Percentiles rank a stretch among this genome's conserved stretches.
Evolutionary conservation across 2,113 vertebrate genomes (phyloP).

Genomic region (Glareola pratincola): DNA sequence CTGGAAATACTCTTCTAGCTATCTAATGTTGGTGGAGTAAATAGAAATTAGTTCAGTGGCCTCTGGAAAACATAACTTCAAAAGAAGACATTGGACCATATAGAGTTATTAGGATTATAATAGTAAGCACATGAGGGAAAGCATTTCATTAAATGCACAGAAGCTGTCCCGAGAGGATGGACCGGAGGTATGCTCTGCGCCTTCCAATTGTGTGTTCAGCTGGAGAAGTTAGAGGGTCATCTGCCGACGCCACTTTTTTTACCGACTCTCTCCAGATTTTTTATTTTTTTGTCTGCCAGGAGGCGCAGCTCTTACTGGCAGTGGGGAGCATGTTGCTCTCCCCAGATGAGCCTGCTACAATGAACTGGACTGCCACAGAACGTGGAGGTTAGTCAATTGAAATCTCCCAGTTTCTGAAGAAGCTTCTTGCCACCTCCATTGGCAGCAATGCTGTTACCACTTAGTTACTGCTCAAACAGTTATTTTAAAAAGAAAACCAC

Average conservation of each 20-base stretch:
- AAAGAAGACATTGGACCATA: neutral
- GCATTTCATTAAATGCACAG: neutral
- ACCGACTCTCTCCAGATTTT: neutral
- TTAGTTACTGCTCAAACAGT: neutral
- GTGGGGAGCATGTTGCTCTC: rapidly evolving
- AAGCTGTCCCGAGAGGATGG: neutral
- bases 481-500: neutral
- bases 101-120: neutral
- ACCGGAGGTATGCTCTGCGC: rapidly evolving
- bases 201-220: rapidly evolving
- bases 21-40: neutral
- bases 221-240: neutral
- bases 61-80: neutral
- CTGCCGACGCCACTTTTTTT: neutral
- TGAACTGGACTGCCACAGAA: neutral
- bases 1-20: neutral
- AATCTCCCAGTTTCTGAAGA: neutral
- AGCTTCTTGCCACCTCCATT: neutral
- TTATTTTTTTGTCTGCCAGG: neutral
- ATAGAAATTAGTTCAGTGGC: neutral
- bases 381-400: neutral
- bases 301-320: neutral
- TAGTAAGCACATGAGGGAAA: neutral
- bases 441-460: neutral
- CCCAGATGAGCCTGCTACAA: rapidly evolving